Evolutionary conservation across 2,797 vertebrate genomes (phyloP).

Genomic region (Geotrypetes seraphini): DNA sequence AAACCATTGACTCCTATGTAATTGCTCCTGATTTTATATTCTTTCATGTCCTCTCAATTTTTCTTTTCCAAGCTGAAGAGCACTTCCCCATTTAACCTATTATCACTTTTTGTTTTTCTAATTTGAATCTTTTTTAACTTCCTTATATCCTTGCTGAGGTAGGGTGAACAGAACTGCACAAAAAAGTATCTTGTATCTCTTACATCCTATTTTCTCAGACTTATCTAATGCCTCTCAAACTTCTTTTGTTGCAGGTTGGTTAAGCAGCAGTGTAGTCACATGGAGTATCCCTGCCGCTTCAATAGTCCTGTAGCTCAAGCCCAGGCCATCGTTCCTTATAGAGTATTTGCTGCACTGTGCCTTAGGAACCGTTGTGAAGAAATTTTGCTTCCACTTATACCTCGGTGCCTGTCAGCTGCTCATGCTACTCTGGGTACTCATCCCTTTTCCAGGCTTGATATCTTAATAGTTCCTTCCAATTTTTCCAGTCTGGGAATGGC

Average conservation of each 20-base stretch:
- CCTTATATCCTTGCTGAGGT: too few relatives aligned
- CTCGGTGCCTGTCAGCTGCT: slow-evolving; percentile 79
- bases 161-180: too few relatives aligned
- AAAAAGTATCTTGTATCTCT: too few relatives aligned
- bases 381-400: slow-evolving; percentile 59
- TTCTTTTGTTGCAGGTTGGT: slow-evolving; percentile 20
- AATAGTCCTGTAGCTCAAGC: slow-evolving; percentile 41
- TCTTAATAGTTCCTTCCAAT: slow-evolving; percentile 83
- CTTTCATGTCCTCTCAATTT: too few relatives aligned
- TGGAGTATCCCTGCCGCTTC: slow-evolving; percentile 86
- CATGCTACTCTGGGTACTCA: slow-evolving; percentile 72
- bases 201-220: too few relatives aligned
- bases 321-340: slow-evolving; percentile 74
- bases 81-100: too few relatives aligned
- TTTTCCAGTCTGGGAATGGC: slow-evolving; percentile 96
- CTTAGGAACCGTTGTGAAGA: slow-evolving; percentile 58
- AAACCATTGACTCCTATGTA: too few relatives aligned
- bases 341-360: slow-evolving; percentile 73
- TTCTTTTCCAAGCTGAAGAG: too few relatives aligned
- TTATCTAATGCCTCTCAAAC: too few relatives aligned
- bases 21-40: too few relatives aligned
- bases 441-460: slow-evolving; percentile 84
- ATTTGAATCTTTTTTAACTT: too few relatives aligned
- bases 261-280: slow-evolving; percentile 52
- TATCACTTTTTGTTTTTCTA: too few relatives aligned